phyloP scores from a whole-genome alignment of 2,113 vertebrate species.

The Pholis gunnellus region DNA sequence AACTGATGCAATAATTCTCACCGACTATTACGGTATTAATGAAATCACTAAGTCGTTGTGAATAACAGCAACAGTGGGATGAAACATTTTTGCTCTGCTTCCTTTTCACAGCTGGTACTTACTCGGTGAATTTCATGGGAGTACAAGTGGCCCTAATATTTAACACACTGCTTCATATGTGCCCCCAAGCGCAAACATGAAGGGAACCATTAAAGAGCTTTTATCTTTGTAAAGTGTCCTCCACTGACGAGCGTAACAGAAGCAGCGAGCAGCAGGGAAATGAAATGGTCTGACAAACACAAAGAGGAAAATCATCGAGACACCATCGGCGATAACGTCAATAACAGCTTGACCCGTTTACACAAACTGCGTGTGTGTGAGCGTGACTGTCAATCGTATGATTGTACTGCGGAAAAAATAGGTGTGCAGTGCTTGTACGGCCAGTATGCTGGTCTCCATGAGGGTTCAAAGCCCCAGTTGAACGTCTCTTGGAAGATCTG shows the following conservation, averaged over 20 bases:
- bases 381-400: not conserved
- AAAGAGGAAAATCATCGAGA: constrained; percentile 47
- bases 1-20: not conserved
- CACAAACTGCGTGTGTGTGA: constrained; percentile 18
- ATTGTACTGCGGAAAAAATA: not conserved
- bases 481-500: constrained; percentile 44
- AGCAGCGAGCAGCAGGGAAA: constrained; percentile 17
- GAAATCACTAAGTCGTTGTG: not conserved
- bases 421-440: not conserved
- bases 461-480: constrained; percentile 22
- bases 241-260: not conserved
- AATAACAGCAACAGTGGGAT: not conserved
- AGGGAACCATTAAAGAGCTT: not conserved
- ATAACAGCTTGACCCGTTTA: constrained; percentile 22
- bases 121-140: constrained; percentile 21
- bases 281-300: constrained; percentile 14
- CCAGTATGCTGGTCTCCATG: not conserved
- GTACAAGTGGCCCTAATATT: constrained; percentile 12
- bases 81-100: constrained; percentile 2
- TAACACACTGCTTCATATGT: constrained; percentile 20
- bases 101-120: constrained; percentile 25
- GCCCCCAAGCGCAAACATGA: not conserved
- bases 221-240: constrained; percentile 4
- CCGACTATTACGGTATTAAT: not conserved
- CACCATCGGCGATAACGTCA: not conserved